phyloP scores from a whole-genome alignment of 2,797 vertebrate genomes.

The Petrocephalus schoutedeni region DNA sequence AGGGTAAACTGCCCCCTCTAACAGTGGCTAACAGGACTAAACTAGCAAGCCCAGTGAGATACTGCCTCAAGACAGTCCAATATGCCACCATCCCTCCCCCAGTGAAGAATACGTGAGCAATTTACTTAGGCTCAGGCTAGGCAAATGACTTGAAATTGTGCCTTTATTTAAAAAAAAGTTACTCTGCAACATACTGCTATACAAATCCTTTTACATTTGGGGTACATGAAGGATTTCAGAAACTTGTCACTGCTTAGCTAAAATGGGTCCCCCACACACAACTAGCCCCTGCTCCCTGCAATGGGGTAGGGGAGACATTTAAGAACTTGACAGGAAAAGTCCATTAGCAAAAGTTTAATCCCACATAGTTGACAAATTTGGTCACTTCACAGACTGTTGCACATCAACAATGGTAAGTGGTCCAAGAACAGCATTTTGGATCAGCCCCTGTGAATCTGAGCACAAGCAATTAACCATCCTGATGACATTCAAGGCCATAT shows the following conservation, averaged over 20 bases:
- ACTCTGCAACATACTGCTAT: neutral
- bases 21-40: no score
- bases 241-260: neutral
- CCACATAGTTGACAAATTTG: neutral
- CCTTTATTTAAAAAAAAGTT: neutral
- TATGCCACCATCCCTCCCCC: no score
- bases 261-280: neutral
- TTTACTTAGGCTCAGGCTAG: neutral
- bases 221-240: neutral
- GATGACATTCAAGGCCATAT: neutral
- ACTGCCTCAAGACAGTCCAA: no score
- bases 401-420: constrained; percentile 19
- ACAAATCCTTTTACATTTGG: neutral
- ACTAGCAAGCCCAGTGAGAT: no score
- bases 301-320: neutral
- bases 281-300: neutral
- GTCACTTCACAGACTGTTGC: neutral
- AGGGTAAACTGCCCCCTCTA: no score
- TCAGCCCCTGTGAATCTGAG: constrained; percentile 34
- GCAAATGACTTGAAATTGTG: neutral
- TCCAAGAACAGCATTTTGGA: constrained; percentile 26
- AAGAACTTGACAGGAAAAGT: neutral
- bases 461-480: neutral
- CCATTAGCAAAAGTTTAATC: no score
- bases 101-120: no score